These are phyloP conservation scores for Blomia tropicalis DNA, from an alignment of 2,888 invertebrate genomes.

Conservation along the genomic window DNA sequence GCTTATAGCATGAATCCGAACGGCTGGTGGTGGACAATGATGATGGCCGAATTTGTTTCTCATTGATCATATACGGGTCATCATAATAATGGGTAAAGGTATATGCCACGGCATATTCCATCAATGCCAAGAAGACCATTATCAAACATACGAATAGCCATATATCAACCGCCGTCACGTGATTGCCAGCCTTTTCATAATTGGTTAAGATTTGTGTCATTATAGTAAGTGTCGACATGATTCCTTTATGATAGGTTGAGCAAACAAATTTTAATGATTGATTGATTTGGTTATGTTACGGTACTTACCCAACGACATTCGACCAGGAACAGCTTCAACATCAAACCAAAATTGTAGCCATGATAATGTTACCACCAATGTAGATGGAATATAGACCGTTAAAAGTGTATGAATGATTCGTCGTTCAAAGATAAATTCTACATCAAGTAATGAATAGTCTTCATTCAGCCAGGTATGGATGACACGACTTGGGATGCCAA, in stretches of 20 bases:
- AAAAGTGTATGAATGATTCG: constrained; percentile 24
- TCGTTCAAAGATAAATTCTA: constrained; percentile 22
- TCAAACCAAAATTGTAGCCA: constrained; percentile 27
- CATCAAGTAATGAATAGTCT: constrained; percentile 21
- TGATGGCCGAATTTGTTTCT: background rate
- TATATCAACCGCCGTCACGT: constrained; percentile 24
- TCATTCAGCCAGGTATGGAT: constrained; percentile 5
- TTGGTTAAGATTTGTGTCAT: constrained; percentile 21
- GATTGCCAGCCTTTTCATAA: constrained; percentile 19
- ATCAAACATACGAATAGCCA: constrained; percentile 25
- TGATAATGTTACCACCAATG: constrained; percentile 25
- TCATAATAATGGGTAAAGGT: constrained; percentile 21
- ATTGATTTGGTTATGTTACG: too few relatives aligned
- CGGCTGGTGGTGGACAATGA: background rate
- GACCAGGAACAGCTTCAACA: constrained; percentile 27
- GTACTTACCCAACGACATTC: constrained; percentile 25
- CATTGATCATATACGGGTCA: background rate
- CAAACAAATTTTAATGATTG: too few relatives aligned
- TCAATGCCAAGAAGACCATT: constrained; percentile 25
- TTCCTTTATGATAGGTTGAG: background rate
- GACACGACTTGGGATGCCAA: background rate
- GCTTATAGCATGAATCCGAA: background rate
- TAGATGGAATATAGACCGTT: constrained; percentile 25
- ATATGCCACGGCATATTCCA: constrained; percentile 24
- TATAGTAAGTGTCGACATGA: constrained; percentile 21